These are phyloP conservation scores for Eubucco bourcierii DNA, from an alignment of 2,113 vertebrate species.

Conservation along the genomic window DNA sequence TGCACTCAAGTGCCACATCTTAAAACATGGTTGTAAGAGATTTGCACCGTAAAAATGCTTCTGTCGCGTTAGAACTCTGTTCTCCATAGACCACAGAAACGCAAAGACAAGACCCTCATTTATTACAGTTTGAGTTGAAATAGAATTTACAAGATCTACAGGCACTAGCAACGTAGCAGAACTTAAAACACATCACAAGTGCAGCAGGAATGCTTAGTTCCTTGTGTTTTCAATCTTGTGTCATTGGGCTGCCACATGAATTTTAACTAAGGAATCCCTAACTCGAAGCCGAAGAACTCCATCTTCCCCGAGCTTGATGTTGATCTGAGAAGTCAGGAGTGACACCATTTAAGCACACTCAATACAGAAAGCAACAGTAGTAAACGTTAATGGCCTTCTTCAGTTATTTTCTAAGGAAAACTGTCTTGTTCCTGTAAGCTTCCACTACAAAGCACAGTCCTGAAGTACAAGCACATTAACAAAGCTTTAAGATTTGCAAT, in stretches of 20 bases:
- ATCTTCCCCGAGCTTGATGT: background rate
- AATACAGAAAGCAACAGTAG: background rate
- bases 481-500: background rate
- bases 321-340: background rate
- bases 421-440: background rate
- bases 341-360: background rate
- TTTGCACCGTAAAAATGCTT: background rate
- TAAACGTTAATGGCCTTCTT: background rate
- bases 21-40: background rate
- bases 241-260: background rate
- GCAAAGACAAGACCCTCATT: background rate
- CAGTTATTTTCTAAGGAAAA: background rate
- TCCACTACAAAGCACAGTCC: background rate
- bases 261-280: background rate
- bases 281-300: background rate
- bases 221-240: accelerated
- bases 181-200: background rate
- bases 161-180: background rate
- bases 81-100: background rate
- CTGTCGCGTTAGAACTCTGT: background rate
- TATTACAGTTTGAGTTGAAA: background rate
- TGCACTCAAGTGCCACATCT: background rate
- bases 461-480: background rate
- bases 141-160: background rate
- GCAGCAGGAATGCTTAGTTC: background rate